phyloP scores from a whole-genome alignment of 2,113 vertebrate species.

The Clarias magur region DNA sequence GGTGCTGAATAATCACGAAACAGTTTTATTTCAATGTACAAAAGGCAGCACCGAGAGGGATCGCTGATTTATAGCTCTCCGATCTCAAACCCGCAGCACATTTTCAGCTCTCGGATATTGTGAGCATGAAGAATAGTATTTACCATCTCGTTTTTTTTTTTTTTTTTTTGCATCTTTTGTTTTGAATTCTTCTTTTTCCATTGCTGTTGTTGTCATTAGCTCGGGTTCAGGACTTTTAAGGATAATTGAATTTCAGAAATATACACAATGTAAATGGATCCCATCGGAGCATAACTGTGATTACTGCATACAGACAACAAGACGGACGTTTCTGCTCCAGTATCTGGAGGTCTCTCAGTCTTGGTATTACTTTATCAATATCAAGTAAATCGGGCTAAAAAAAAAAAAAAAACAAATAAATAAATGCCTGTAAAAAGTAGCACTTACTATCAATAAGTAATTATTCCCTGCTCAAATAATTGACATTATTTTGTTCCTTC shows the following conservation, averaged over 20 bases:
- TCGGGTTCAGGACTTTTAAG: background rate
- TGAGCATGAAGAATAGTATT: conserved; percentile 26
- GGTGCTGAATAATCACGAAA: background rate
- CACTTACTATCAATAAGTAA: background rate
- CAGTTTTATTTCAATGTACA: background rate
- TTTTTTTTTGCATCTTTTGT: conserved; percentile 44
- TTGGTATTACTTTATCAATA: background rate
- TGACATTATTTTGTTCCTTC: too few species aligned
- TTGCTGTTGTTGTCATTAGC: conserved; percentile 41
- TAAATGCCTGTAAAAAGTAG: background rate
- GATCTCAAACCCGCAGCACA: conserved; percentile 40
- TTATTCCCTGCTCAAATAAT: too few species aligned
- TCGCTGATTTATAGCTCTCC: conserved; percentile 7
- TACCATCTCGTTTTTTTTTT: conserved; percentile 37
- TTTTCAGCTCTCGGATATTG: conserved; percentile 34
- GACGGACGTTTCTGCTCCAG: background rate
- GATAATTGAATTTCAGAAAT: conserved; percentile 29
- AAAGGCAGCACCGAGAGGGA: background rate
- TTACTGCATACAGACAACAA: background rate
- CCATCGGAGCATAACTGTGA: conserved; percentile 42
- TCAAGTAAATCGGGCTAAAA: background rate
- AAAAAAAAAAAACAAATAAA: background rate
- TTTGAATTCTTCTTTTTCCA: conserved; percentile 37
- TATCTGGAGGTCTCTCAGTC: background rate
- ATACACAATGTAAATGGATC: conserved; percentile 34